Percentiles rank a stretch among this genome's conserved stretches.
phyloP scores from a whole-genome alignment of 2,797 vertebrate genomes.

The Denticeps clupeoides region DNA sequence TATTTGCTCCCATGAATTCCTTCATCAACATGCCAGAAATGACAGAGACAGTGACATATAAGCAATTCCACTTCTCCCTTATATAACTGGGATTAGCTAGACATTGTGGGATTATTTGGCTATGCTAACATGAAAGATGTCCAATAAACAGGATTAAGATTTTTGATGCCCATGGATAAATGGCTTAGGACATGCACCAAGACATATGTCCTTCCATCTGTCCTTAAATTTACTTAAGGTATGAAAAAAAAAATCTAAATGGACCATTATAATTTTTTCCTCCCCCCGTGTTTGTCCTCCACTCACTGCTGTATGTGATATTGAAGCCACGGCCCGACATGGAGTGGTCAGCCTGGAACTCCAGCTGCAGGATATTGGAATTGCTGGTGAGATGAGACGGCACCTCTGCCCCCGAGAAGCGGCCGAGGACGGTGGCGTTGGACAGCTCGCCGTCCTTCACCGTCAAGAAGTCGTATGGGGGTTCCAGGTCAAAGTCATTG shows the following conservation, averaged over 20 bases:
- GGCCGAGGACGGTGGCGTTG: constrained; percentile 78
- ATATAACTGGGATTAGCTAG: too few relatives aligned
- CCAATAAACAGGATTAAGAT: constrained; percentile 17
- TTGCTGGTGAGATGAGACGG: constrained; percentile 94
- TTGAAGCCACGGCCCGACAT: constrained; percentile 98
- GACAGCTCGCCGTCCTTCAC: constrained; percentile 87
- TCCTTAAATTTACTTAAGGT: not conserved
- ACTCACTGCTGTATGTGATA: constrained; percentile 96
- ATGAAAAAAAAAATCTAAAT: not conserved
- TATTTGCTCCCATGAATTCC: not conserved
- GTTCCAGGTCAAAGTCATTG: constrained; percentile 96
- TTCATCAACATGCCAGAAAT: constrained; percentile 5
- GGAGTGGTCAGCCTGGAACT: constrained; percentile 97
- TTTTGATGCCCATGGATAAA: constrained; percentile 22
- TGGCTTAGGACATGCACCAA: constrained; percentile 13
- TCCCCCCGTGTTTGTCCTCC: not conserved
- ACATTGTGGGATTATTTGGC: constrained; percentile 8
- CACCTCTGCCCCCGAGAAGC: constrained; percentile 91
- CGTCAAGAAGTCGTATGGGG: constrained; percentile 94
- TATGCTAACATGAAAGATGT: constrained; percentile 1
- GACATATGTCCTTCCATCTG: constrained; percentile 12
- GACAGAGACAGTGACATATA: not conserved
- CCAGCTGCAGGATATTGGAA: constrained; percentile 80
- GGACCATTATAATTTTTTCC: not conserved
- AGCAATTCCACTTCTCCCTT: too few relatives aligned